Base-by-base conservation (phyloP, 1,140 invertebrate species). In the Reticulitermes speratus region DNA sequence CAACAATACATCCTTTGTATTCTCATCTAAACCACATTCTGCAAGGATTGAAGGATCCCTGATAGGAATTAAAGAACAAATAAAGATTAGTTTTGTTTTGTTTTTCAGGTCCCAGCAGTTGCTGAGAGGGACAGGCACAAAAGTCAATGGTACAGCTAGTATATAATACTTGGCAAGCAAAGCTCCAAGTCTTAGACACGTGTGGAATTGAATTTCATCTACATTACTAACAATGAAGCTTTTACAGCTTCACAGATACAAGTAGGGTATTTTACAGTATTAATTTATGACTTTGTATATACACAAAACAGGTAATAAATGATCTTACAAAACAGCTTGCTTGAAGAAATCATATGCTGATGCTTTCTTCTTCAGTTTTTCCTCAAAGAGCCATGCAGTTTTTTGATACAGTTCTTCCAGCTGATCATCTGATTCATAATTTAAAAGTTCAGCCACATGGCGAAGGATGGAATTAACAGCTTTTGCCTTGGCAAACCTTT, bases 381-480 rank as follows among this genome's bases (percentile, higher is more conserved):
- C 96, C 91, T 99, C 99, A 93, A 99, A 99, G 90, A 96, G 93
- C 99, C 99, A 99, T 2, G 99, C 99, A n/a, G 99, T 99, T 89
- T 98, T 98, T 88, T 96, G 94, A 91, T 99, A 99, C 0, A 99
- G 92, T 87, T 99, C 96, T 90, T 99, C 98, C 65, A 99, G 91
- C 90, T 99, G 96, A 88, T 97, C 96, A 90, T 99, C 97, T 86
- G 92, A 95, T 89, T 97, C 96, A 90, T 98, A 99, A 87, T 96
- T 95, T 9, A 99, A 92, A 59, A 99, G 94, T 91, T 99, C 98
- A 12, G 98, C 98, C 0, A 99, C 98, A 91, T 99, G 98, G 87
- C 98, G 94, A 32, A 99, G 92, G 90, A 99, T 99, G 52, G 98
- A 99, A 92, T 99, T 99, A 69, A 99, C 98, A 83, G 98, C 97